These are phyloP conservation scores for Hippocampus abdominalis DNA, from an alignment of 2,113 vertebrate species.

Conservation along the genomic window DNA sequence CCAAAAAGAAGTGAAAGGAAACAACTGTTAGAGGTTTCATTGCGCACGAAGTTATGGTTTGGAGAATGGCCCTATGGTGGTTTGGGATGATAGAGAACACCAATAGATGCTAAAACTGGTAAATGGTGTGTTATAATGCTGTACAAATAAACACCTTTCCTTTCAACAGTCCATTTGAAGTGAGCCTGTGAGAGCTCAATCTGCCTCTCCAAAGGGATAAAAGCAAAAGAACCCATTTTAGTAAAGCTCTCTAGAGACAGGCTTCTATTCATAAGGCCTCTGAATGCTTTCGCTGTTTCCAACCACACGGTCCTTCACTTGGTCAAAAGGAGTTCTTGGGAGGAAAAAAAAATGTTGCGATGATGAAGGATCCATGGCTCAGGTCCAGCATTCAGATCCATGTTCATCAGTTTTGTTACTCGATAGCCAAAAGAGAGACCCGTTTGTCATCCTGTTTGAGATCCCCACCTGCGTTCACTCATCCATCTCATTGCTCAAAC, in stretches of 20 bases:
- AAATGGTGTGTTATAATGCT: slow-evolving; percentile 32
- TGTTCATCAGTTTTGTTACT: slow-evolving; percentile 39
- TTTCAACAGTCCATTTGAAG: slow-evolving; percentile 61
- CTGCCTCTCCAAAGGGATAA: slow-evolving; percentile 45
- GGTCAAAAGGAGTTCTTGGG: slow-evolving; percentile 43
- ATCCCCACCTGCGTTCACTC: slow-evolving; percentile 28
- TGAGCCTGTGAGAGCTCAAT: slow-evolving; percentile 55
- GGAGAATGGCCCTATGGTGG: background rate
- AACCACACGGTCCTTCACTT: slow-evolving; percentile 61
- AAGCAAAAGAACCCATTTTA: slow-evolving; percentile 56
- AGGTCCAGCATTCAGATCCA: slow-evolving; percentile 33
- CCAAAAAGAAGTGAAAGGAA: slow-evolving; percentile 12
- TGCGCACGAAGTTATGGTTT: slow-evolving; percentile 12
- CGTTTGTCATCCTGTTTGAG: slow-evolving; percentile 21
- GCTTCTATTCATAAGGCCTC: slow-evolving; percentile 54
- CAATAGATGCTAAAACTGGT: slow-evolving; percentile 43
- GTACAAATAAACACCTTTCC: slow-evolving; percentile 47
- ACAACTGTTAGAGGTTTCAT: slow-evolving; percentile 5
- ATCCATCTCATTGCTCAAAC: slow-evolving; percentile 46
- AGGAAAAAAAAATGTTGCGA: slow-evolving; percentile 11
- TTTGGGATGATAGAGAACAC: slow-evolving; percentile 27
- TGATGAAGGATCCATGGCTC: slow-evolving; percentile 47
- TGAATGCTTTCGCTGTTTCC: slow-evolving; percentile 61
- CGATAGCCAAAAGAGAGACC: slow-evolving; percentile 30
- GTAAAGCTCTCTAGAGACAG: slow-evolving; percentile 60